Conservation (phyloP, 1,140 invertebrate genomes). For the Drosophila nebulosa region DNA sequence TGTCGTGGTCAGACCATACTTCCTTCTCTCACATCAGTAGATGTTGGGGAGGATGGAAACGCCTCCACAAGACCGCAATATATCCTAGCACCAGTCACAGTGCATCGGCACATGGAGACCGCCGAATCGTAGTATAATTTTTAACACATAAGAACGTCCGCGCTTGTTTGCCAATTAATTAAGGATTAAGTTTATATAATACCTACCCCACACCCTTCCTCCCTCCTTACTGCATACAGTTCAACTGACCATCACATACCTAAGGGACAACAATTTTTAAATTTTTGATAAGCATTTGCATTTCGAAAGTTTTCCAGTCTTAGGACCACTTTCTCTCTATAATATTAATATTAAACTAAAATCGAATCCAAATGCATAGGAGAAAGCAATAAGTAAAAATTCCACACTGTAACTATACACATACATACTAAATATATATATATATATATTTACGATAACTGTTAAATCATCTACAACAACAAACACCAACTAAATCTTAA, state of each 20-base stretch:
- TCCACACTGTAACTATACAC: slow-evolving; percentile 2
- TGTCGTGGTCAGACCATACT: slow-evolving; percentile 75
- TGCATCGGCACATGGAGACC: slow-evolving; percentile 91
- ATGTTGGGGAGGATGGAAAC: slow-evolving; percentile 21
- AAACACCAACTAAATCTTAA: slow-evolving; percentile 8
- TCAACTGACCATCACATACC: not conserved
- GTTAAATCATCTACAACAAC: slow-evolving; percentile 8
- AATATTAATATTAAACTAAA: not conserved
- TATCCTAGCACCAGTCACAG: slow-evolving; percentile 92
- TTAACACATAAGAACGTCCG: slow-evolving; percentile 46
- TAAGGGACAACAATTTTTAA: not conserved
- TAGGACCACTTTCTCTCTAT: not conserved
- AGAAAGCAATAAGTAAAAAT: not conserved
- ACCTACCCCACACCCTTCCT: not conserved
- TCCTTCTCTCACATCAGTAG: slow-evolving; percentile 33
- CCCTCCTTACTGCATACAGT: not conserved
- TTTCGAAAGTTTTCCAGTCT: not conserved
- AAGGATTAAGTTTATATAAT: not conserved
- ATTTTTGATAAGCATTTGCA: not conserved
- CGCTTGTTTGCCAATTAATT: slow-evolving; percentile 74
- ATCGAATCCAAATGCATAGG: not conserved
- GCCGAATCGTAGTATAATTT: slow-evolving; percentile 78
- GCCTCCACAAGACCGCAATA: slow-evolving; percentile 64
- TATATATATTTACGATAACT: slow-evolving; percentile 16
- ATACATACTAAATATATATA: not conserved